Evolutionary conservation across 2,113 vertebrate species (phyloP), one percentile per base, ranked within the genome.

Genomic region (cattle (Bos taurus)): DNA sequence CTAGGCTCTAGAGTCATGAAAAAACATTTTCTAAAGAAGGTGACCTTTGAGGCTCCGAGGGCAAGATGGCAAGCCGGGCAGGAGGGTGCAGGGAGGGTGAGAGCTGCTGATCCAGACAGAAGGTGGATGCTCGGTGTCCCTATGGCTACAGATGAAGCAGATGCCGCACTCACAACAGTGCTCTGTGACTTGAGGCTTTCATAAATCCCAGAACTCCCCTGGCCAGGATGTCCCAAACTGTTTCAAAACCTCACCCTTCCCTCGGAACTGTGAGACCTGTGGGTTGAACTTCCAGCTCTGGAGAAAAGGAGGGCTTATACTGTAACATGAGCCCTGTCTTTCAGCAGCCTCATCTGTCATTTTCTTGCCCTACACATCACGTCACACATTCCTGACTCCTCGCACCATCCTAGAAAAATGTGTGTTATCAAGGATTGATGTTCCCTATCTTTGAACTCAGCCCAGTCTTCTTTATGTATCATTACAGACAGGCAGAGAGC

Each of bases 361-460:
- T 62, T 8, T 36, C 60, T 81, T 57, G 43, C 59, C 25, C 57
- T 57, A 50, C 80, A 40, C 2, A 10, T 94, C 94, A 56, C 23
- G 92, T 94, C 92, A 94, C 96, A 94, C 94, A 78, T 97, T 95
- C 92, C 95, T 62, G 90, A 90, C 94, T 94, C 64, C 81, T 71
- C 43, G 10, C 84, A 90, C 90, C 90, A 54, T 59, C 59, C n/a
- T 25, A 16, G 94, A 87, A 96, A 96, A 71, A 95, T 85, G 94
- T 88, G 30, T 74, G 4, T 90, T 88, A 85, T 86, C 23, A 4
- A 92, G 81, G 94, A 92, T 85, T 52, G 88, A 96, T 90, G 94
- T 78, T 88, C 94, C 64, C 92, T 93, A 50, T 96, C 90, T 97
- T 94, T 97, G 97, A 97, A 95, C 90, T 97, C 81, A 94, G 57